Evolutionary conservation across 2,797 vertebrate species (phyloP).

Genomic region (Rhyacichthys aspro): DNA sequence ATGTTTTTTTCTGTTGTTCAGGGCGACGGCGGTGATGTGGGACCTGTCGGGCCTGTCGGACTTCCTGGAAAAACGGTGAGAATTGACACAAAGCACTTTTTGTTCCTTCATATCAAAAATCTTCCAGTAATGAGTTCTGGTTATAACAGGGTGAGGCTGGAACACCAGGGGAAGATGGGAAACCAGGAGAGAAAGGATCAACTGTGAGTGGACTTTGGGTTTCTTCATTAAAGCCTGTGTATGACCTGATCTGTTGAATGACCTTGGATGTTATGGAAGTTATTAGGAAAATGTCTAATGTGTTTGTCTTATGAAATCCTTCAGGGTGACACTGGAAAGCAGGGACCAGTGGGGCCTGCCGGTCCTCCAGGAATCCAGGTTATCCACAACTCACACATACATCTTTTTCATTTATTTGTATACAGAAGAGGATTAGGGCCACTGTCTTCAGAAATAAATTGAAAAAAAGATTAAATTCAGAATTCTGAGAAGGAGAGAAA

Average conservation of each 20-base stretch:
- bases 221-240: neutral
- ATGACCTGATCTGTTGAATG: neutral
- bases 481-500: too few species aligned
- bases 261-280: neutral
- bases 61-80: constrained; percentile 80
- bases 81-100: neutral
- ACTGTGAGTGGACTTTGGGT: constrained; percentile 60
- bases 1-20: constrained; percentile 37
- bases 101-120: neutral
- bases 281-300: neutral
- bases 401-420: neutral
- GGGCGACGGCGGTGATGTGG: constrained; percentile 76
- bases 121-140: neutral
- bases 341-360: constrained; percentile 74
- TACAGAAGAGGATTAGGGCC: too few species aligned
- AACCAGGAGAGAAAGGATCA: constrained; percentile 75
- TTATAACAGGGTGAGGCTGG: constrained; percentile 72
- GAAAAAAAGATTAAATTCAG: too few species aligned
- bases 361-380: constrained; percentile 77
- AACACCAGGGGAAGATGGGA: constrained; percentile 72
- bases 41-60: constrained; percentile 74
- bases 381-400: constrained; percentile 21
- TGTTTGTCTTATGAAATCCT: constrained; percentile 4
- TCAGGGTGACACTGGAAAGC: constrained; percentile 82
- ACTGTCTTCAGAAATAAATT: too few species aligned